Conservation (phyloP, 1,140 invertebrate species). For the Drosophila cardini region DNA sequence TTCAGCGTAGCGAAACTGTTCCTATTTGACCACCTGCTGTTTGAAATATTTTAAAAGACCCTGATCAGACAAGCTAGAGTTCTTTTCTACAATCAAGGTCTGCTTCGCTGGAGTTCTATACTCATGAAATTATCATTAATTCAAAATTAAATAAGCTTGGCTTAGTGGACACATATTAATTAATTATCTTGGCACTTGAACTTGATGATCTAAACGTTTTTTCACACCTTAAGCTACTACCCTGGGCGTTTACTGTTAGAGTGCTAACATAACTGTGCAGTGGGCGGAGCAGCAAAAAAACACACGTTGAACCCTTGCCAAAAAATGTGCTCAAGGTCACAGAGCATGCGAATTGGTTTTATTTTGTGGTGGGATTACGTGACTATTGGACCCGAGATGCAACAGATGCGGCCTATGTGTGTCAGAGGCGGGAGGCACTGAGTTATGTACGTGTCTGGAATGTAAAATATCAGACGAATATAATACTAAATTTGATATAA, state of each 20-base stretch:
- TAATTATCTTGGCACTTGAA: constrained; percentile 28
- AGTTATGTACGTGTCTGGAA: constrained; percentile 51
- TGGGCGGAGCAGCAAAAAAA: constrained; percentile 8
- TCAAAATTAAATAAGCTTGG: constrained; percentile 21
- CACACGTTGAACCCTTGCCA: constrained; percentile 63
- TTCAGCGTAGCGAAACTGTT: constrained; percentile 23
- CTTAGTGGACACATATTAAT: constrained; percentile 20
- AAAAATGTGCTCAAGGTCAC: constrained; percentile 65
- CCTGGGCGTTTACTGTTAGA: constrained; percentile 7
- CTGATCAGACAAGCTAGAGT: constrained; percentile 29
- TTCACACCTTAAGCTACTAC: neutral
- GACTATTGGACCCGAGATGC: constrained; percentile 65
- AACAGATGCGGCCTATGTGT: constrained; percentile 61
- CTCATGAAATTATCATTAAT: constrained; percentile 5
- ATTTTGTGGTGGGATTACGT: constrained; percentile 61
- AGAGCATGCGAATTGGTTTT: constrained; percentile 29
- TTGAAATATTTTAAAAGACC: constrained; percentile 35
- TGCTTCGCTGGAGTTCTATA: constrained; percentile 10
- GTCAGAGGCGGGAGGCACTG: constrained; percentile 39
- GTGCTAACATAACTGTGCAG: constrained; percentile 11
- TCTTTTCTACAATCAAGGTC: constrained; percentile 14
- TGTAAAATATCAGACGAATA: constrained; percentile 25
- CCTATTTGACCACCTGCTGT: constrained; percentile 25
- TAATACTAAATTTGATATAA: constrained; percentile 57
- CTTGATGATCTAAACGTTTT: constrained; percentile 26